Evolutionary conservation across 2,888 invertebrate species (phyloP).

Genomic region (Latheticus oryzae): DNA sequence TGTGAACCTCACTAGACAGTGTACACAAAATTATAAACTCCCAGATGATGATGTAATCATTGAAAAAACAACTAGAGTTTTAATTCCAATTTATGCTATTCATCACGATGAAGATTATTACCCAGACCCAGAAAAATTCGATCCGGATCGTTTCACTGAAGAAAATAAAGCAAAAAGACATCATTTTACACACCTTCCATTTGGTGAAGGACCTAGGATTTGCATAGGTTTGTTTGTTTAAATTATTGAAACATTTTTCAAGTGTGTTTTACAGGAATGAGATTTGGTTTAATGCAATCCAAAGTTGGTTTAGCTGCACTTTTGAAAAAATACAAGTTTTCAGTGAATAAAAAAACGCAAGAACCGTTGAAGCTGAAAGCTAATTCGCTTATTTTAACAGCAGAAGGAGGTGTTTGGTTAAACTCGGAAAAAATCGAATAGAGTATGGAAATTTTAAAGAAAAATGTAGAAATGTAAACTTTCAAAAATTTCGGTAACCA

Average conservation of each 20-base stretch:
- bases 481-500: too few species aligned
- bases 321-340: slow-evolving; percentile 50
- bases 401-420: slow-evolving; percentile 20
- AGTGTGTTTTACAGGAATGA: too few species aligned
- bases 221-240: too few species aligned
- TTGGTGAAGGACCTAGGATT: slow-evolving; percentile 38
- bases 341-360: slow-evolving; percentile 15
- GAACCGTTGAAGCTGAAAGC: slow-evolving; percentile 16
- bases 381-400: slow-evolving; percentile 8
- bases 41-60: slow-evolving; percentile 16
- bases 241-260: too few species aligned
- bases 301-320: slow-evolving; percentile 54
- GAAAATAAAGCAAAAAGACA: slow-evolving; percentile 20
- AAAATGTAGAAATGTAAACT: too few species aligned
- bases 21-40: slow-evolving; percentile 28
- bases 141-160: slow-evolving; percentile 36
- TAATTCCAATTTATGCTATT: slow-evolving; percentile 19
- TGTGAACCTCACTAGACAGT: slow-evolving; percentile 7
- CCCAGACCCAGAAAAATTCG: slow-evolving; percentile 33
- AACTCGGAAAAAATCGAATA: too few species aligned
- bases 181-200: slow-evolving; percentile 28
- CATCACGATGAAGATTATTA: slow-evolving; percentile 27
- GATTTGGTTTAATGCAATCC: slow-evolving; percentile 57
- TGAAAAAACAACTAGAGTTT: slow-evolving; percentile 12
- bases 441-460: too few species aligned